phyloP scores from a whole-genome alignment of 2,797 vertebrate species.

The Merluccius polli region DNA sequence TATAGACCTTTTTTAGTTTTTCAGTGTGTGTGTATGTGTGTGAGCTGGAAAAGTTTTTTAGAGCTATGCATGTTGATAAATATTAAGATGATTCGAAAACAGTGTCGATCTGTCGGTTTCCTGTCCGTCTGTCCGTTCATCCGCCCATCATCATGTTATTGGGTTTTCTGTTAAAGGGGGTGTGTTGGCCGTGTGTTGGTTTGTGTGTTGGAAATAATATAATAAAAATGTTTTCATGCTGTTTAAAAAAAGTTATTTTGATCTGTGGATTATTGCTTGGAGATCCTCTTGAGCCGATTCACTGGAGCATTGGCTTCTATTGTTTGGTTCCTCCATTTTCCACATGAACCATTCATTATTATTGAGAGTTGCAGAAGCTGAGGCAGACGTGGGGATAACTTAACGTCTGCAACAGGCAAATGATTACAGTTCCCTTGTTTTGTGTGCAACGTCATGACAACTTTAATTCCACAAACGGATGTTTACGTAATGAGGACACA shows the following conservation, averaged over 20 bases:
- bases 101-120: neutral
- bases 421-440: constrained; percentile 34
- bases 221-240: neutral
- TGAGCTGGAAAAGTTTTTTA: neutral
- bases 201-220: neutral
- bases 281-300: neutral
- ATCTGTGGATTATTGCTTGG: neutral
- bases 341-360: constrained; percentile 29
- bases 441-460: constrained; percentile 50
- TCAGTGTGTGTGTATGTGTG: neutral
- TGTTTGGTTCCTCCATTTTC: neutral
- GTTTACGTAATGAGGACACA: constrained; percentile 56
- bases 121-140: neutral
- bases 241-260: neutral
- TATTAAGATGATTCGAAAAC: neutral
- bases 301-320: neutral
- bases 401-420: constrained; percentile 38
- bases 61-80: neutral
- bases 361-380: constrained; percentile 31
- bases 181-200: neutral
- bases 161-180: neutral
- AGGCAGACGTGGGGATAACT: constrained; percentile 34
- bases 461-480: constrained; percentile 69
- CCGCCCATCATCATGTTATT: neutral
- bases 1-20: constrained; percentile 3